Evolutionary conservation across 2,888 invertebrate genomes (phyloP).

Genomic region (Hedya salicella): DNA sequence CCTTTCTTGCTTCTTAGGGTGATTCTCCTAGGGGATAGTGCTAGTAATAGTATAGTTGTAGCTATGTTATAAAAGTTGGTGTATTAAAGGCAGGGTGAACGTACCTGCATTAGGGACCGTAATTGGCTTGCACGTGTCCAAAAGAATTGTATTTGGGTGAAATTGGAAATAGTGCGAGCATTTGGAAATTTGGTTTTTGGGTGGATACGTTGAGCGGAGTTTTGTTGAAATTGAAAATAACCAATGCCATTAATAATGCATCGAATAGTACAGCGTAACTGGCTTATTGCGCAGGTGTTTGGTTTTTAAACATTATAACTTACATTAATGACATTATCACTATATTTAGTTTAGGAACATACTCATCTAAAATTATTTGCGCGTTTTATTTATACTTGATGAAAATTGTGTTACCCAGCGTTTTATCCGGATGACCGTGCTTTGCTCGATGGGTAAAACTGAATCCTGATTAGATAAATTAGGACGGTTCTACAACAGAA

Average conservation of each 20-base stretch:
- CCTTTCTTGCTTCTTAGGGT: conserved; percentile 68
- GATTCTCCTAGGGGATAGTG: conserved; percentile 62
- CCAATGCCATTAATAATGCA: not conserved
- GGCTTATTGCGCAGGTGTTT: no score
- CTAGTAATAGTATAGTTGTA: conserved; percentile 48
- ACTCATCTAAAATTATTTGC: no score
- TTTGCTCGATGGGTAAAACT: no score
- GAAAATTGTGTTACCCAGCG: no score
- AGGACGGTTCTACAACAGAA: no score
- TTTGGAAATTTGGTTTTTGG: conserved; percentile 45
- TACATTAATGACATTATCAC: no score
- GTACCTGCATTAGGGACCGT: conserved; percentile 51
- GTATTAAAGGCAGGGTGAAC: conserved; percentile 50
- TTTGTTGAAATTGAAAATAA: not conserved
- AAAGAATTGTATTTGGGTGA: conserved; percentile 49
- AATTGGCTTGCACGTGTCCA: conserved; percentile 66
- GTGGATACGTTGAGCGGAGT: conserved; percentile 8
- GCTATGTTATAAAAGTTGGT: conserved; percentile 41
- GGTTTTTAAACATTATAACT: no score
- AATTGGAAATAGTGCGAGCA: conserved; percentile 47
- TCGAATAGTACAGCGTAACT: no score
- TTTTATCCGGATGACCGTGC: no score
- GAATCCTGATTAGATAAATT: no score
- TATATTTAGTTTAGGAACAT: no score
- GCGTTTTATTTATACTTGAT: no score